Evolutionary conservation across 2,113 vertebrate species (phyloP), one percentile per base, ranked within the genome.

Genomic region (Semicossyphus pulcher): DNA sequence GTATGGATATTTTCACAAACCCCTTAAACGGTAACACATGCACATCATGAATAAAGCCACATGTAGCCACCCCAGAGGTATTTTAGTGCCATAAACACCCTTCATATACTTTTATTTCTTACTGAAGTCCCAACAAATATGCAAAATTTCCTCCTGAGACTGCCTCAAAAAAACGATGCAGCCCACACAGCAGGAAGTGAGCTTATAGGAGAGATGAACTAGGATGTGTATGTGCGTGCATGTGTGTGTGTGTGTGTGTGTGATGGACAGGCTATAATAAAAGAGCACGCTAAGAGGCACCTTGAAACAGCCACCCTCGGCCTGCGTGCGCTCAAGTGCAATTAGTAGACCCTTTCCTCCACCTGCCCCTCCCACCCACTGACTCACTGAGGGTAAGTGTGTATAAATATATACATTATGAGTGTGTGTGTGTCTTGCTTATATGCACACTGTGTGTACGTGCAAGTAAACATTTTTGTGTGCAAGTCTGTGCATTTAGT

Each of bases 261-360:
- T 87, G 91, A 90, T 84, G 77, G 91, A 83, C 90, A 88, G 85
- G 82, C 80, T 78, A 80, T 86, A 86, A 91, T 90, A 90, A 91
- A 89, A 88, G 71, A 83, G 74, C 78, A 79, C 10, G 65, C 78
- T 84, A 86, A 87, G 84, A 87, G 88, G 79, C 89, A 78, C 86
- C 86, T 89, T 77, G 77, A 91, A 92, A 87, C 86, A 87, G 83
- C 83, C 67, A 54, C 82, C 70, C 83, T 88, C 71, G 51, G 76
- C 73, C 86, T 85, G 74, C 44, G 59, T 88, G 86, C 66, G 73
- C 68, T 87, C 60, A 60, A 77, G 86, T 86, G 88, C 90, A 93
- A 91, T 91, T 92, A 92, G 84, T 68, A 62, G 78, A 84, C 71
- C 64, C 60, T 76, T 80, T 65, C 77, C 71, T 86, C 84, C 86